Evolutionary conservation across 2,797 vertebrate species (phyloP).

Genomic region (Sebastes iracundus): DNA sequence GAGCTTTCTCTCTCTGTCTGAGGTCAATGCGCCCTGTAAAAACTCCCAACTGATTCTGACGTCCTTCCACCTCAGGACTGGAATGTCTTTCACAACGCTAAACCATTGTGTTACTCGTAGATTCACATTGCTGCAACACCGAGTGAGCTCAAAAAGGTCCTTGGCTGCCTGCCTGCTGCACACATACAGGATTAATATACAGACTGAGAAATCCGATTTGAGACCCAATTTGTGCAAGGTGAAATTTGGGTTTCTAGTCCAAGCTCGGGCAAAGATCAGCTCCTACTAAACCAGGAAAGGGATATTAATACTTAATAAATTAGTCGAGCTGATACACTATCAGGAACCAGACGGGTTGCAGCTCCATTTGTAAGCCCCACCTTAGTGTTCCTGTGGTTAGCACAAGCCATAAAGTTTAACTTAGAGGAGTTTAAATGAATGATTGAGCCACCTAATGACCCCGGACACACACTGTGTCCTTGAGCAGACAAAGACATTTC

Average conservation of each 20-base stretch:
- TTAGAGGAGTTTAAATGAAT: constrained; percentile 20
- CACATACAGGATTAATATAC: constrained; percentile 9
- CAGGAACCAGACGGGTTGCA: neutral
- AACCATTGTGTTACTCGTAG: neutral
- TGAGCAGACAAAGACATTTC: constrained; percentile 19
- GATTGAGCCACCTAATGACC: constrained; percentile 5
- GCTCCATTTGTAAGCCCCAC: neutral
- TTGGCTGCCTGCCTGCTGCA: neutral
- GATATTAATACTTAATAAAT: neutral
- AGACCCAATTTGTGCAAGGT: neutral
- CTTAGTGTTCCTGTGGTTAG: neutral
- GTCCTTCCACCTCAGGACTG: constrained; percentile 2
- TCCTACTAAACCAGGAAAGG: neutral
- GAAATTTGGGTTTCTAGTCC: neutral
- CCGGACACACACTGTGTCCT: constrained; percentile 20
- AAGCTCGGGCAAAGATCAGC: neutral
- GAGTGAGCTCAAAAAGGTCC: neutral
- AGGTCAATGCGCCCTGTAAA: constrained; percentile 34
- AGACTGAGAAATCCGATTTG: constrained; percentile 1
- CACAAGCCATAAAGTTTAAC: constrained; percentile 33
- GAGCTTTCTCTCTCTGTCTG: neutral
- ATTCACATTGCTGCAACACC: neutral
- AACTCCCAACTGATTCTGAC: constrained; percentile 4
- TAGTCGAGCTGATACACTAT: neutral
- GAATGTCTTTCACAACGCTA: constrained; percentile 4